Evolutionary conservation across 2,888 invertebrate species (phyloP).

Genomic region (Drosophila subsilvestris): DNA sequence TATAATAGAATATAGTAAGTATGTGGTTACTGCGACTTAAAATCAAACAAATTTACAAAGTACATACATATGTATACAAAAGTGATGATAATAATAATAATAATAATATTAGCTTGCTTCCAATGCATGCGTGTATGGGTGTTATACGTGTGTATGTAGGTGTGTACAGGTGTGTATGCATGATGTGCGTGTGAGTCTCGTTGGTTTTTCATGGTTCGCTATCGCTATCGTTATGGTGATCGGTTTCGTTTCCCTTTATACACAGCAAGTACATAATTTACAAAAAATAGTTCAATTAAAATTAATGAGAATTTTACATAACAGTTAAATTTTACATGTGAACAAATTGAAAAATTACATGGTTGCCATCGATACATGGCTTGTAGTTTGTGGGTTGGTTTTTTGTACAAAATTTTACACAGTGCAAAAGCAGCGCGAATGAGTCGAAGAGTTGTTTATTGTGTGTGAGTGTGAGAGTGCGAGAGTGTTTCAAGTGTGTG

Average conservation of each 20-base stretch:
- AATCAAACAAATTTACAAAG: slow-evolving; percentile 68
- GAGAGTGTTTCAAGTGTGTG: slow-evolving; percentile 16
- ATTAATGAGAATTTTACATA: slow-evolving; percentile 72
- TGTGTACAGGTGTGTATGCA: slow-evolving; percentile 15
- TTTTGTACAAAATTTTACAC: slow-evolving; percentile 75
- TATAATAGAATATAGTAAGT: slow-evolving; percentile 30
- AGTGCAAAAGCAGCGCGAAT: slow-evolving; percentile 77
- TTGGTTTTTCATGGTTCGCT: slow-evolving; percentile 5
- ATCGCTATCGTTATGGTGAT: slow-evolving; percentile 10
- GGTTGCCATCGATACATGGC: slow-evolving; percentile 45
- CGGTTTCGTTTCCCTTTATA: slow-evolving; percentile 33
- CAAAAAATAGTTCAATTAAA: slow-evolving; percentile 63
- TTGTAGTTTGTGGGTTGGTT: slow-evolving; percentile 34
- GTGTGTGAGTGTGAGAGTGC: slow-evolving; percentile 30
- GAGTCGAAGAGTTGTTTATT: slow-evolving; percentile 62
- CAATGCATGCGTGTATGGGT: slow-evolving; percentile 21
- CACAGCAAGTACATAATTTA: slow-evolving; percentile 61
- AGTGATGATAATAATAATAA: slow-evolving; percentile 13
- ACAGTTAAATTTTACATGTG: slow-evolving; percentile 66
- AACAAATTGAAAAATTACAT: slow-evolving; percentile 65
- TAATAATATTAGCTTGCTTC: slow-evolving; percentile 1
- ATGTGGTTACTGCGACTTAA: slow-evolving; percentile 59
- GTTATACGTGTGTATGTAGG: slow-evolving; percentile 13
- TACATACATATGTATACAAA: slow-evolving; percentile 47
- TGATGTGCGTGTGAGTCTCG: slow-evolving; percentile 23